Base-by-base conservation (phyloP, 2,888 invertebrate genomes). In the Ormyrus thymus region DNA sequence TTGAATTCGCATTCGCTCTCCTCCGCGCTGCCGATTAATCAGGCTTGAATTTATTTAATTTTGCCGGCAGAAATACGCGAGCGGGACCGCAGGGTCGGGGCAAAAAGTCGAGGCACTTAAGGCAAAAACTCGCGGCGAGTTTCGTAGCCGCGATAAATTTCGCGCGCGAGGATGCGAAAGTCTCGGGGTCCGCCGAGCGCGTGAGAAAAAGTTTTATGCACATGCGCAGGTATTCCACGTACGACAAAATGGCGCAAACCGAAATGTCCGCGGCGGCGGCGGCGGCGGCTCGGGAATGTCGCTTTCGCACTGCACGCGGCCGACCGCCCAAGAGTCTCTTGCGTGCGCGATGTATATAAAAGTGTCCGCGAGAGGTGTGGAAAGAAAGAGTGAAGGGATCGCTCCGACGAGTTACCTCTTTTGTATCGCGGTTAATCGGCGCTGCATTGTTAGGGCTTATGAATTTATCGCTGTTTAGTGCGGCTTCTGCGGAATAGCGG, bases 191-290 rank as follows among this genome's bases (percentile, higher is more conserved):
- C 29, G 29, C 29, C 4, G 29, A 4, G 29, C 55, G 56, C 73
- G 69, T 69, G 78, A 74, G 69, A 74, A 78, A 69, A 78, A 62
- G 62, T 65, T 70, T 58, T 50, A 51, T 48, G 77, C 59, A 15
- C 7, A 6, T 6, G 6, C 45, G 11, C 15, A 10, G 15, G 62
- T 46, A 66, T 72, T 68, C 59, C 73, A 48, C 45, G 13, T 48
- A 58, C 58, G 72, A 72, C 77, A 55, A 77, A 77, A 77, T 77
- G 66, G 59, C 72, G 72, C 55, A 61, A 66, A 48, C 53, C 71
- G 15, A 77, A 77, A 71, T 59, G 65, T 71, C 3, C 4, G 65
- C 50, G 59, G 58, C 46, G 29, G 29, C 29, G 29, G 29, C 29
- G 29, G 29, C 29, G 11, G 46, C 62, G 13, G 13, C 43, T 50